Conservation (phyloP, 2,113 vertebrate genomes). For the Erythrocercus mccallii region DNA sequence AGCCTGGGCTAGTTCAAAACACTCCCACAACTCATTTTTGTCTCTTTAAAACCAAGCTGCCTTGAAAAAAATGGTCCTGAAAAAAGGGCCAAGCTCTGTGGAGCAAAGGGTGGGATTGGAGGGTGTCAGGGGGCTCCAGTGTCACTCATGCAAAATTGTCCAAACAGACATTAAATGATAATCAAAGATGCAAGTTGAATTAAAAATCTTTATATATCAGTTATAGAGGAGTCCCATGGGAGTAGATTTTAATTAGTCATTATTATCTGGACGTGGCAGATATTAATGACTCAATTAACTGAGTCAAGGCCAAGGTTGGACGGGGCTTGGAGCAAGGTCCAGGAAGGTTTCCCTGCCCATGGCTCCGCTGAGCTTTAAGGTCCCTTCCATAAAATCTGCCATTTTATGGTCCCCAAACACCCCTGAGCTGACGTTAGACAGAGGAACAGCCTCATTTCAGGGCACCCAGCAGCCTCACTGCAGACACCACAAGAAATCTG, state of each 20-base stretch:
- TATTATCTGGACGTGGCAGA: background rate
- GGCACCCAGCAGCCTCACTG: background rate
- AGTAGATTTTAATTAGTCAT: background rate
- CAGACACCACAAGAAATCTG: background rate
- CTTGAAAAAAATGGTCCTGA: background rate
- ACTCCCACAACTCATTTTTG: background rate
- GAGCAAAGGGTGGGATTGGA: accelerated
- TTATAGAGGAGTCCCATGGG: accelerated
- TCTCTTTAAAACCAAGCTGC: background rate
- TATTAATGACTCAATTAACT: too few species aligned
- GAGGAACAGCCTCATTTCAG: background rate
- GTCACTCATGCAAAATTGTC: background rate
- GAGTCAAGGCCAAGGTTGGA: background rate
- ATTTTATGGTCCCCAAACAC: background rate
- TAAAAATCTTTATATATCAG: background rate
- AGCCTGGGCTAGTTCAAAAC: background rate
- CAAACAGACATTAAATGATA: background rate
- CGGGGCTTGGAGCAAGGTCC: accelerated
- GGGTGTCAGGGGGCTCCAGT: too few species aligned
- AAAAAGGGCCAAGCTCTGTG: background rate
- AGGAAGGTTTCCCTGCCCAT: background rate
- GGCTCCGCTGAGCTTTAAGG: background rate
- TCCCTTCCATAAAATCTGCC: background rate
- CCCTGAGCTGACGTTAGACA: accelerated
- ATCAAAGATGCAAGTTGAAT: accelerated